phyloP scores from a whole-genome alignment of 2,888 invertebrate genomes.

The Drosophila falleni region DNA sequence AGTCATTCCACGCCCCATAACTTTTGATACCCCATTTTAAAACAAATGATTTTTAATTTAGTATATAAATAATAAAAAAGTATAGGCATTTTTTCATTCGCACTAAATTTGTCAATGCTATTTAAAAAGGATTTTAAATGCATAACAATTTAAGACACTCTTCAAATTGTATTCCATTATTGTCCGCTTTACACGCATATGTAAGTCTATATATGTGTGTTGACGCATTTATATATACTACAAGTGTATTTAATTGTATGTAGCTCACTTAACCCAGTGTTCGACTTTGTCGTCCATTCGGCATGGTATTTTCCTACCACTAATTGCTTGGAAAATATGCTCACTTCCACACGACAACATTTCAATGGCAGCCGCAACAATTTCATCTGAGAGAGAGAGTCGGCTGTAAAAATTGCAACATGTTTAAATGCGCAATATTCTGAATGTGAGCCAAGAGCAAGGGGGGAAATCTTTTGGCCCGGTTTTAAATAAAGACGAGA shows the following conservation, averaged over 20 bases:
- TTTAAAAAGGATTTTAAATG: no score
- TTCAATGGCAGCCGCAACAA: conserved; percentile 70
- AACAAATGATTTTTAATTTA: no score
- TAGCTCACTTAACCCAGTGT: conserved; percentile 44
- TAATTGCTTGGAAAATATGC: conserved; percentile 77
- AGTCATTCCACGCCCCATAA: no score
- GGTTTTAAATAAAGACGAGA: conserved; percentile 47
- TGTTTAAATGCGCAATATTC: conserved; percentile 38
- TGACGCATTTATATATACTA: background rate
- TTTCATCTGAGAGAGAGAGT: conserved; percentile 39
- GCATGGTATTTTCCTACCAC: conserved; percentile 53
- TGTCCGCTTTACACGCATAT: background rate
- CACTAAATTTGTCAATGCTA: no score
- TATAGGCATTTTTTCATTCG: background rate
- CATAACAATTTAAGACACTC: background rate
- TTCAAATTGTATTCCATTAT: conserved; percentile 23
- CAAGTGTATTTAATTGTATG: conserved; percentile 6
- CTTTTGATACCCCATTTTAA: no score
- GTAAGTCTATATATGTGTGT: background rate
- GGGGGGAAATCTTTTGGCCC: conserved; percentile 39
- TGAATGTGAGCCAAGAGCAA: conserved; percentile 9
- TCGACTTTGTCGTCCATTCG: conserved; percentile 43
- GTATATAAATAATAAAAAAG: no score
- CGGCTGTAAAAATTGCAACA: conserved; percentile 58
- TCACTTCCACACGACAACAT: conserved; percentile 69